Evolutionary conservation across 1,140 invertebrate genomes (phyloP).

Genomic region (Nymphalis io): DNA sequence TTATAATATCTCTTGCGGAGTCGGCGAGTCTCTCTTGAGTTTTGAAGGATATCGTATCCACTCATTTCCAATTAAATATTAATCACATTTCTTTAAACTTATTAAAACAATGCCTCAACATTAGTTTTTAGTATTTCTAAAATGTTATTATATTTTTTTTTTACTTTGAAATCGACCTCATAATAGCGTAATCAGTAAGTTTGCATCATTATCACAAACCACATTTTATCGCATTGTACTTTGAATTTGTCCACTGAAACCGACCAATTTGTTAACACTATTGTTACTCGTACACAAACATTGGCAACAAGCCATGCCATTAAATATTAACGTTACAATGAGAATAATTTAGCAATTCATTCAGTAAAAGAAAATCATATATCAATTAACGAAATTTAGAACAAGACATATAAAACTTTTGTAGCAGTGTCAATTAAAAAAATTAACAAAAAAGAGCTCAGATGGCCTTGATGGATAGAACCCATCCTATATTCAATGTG

Average conservation of each 20-base stretch:
- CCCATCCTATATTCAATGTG: no score
- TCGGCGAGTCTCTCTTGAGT: no score
- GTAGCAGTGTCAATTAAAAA: no score
- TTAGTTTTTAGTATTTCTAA: no score
- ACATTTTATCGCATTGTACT: conserved; percentile 30
- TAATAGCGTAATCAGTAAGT: conserved; percentile 1
- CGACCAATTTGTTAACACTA: conserved; percentile 28
- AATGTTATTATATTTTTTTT: not conserved
- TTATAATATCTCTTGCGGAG: no score
- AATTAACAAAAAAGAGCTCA: no score
- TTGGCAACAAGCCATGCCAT: conserved; percentile 20
- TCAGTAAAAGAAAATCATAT: not conserved
- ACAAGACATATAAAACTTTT: no score
- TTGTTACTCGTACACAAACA: conserved; percentile 25
- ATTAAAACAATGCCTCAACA: no score
- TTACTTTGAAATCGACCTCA: not conserved
- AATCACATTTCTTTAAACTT: no score
- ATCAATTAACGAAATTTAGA: conserved; percentile 2
- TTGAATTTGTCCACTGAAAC: conserved; percentile 32
- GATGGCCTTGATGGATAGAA: no score
- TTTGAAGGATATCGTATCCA: no score
- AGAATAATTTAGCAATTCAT: not conserved
- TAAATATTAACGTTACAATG: not conserved
- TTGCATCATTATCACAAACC: conserved; percentile 20
- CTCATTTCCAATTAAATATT: no score